Base-by-base conservation (phyloP, 1,140 invertebrate species). In the Pectinophora gossypiella region DNA sequence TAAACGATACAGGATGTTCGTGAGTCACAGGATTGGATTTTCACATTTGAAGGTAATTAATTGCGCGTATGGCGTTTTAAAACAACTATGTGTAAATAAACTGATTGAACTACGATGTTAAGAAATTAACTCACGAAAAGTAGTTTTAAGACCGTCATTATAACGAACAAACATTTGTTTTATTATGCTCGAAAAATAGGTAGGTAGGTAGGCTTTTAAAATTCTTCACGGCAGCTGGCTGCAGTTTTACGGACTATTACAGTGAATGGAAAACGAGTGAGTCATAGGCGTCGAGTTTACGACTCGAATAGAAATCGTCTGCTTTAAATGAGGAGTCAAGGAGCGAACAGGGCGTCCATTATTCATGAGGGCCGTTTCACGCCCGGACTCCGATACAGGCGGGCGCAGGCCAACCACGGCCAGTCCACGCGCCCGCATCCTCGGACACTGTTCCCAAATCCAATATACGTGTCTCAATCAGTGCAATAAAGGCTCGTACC, bases 401-500 rank as follows among this genome's bases (percentile, higher is more conserved):
- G n/a, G 23, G 23, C 23, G 23, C 23, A 27, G 12, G 23, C 23
- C 23, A 12, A 12, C 12, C 23, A 27, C 23, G 5, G 12, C 19
- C 13, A 40, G 32, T 21, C 40, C n/a, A 2, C n/a, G 50, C 10
- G 19, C 46, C 27, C 48, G 60, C 64, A 63, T 71, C 58, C 56
- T 64, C 56, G 59, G 64, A 71, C 75, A 78, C 69, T 75, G 76
- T 82, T 82, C 76, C 72, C 45, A 74, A 83, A 85, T n/a, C 82
- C 82, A 76, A 85, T 85, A 85, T 82, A 79, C 79, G 76, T 83
- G 76, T 85, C 82, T 82, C 75, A 77, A 84, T 85, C 76, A 82
- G 76, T 77, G 77, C 78, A 83, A 85, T 85, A 83, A 82, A 70
- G 69, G 72, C 69, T 72, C 64, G 56, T 59, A 51, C 59, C 64